Conservation (phyloP, 2,113 vertebrate species). For the Spilogale gracilis region DNA sequence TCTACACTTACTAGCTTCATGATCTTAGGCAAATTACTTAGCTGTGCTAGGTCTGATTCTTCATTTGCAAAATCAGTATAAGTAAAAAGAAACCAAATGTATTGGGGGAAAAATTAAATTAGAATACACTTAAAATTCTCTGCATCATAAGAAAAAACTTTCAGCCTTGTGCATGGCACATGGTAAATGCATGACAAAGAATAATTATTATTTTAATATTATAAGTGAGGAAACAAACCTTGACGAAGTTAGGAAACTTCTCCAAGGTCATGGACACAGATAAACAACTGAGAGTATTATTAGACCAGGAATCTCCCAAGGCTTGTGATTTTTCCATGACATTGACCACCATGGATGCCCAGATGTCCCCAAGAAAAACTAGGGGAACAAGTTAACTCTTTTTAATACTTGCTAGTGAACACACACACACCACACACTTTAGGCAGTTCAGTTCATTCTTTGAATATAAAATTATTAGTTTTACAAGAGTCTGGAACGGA, state of each 20-base stretch:
- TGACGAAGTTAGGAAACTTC: background rate
- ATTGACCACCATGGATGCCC: background rate
- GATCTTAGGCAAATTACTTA: background rate
- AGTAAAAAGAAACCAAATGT: background rate
- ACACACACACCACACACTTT: background rate
- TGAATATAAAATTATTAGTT: background rate
- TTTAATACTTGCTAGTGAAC: background rate
- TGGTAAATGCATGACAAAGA: background rate
- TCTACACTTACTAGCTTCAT: background rate
- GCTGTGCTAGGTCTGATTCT: background rate
- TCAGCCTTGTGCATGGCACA: background rate
- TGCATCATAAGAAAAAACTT: background rate
- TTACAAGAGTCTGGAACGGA: background rate
- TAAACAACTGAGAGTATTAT: background rate
- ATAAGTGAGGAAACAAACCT: background rate
- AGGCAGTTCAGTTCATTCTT: background rate
- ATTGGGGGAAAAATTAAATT: background rate
- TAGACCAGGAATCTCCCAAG: background rate
- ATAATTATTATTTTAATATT: background rate
- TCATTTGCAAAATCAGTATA: constrained; percentile 21
- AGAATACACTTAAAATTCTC: background rate
- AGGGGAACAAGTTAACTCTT: background rate
- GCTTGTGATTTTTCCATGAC: background rate
- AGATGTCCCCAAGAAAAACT: background rate
- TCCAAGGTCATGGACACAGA: background rate